A percentile compares a stretch with the other conserved stretches of the same genome.
These are phyloP conservation scores for Diadumene lineata DNA, from an alignment of 92 coral and sea anemone species.

Conservation along the genomic window DNA sequence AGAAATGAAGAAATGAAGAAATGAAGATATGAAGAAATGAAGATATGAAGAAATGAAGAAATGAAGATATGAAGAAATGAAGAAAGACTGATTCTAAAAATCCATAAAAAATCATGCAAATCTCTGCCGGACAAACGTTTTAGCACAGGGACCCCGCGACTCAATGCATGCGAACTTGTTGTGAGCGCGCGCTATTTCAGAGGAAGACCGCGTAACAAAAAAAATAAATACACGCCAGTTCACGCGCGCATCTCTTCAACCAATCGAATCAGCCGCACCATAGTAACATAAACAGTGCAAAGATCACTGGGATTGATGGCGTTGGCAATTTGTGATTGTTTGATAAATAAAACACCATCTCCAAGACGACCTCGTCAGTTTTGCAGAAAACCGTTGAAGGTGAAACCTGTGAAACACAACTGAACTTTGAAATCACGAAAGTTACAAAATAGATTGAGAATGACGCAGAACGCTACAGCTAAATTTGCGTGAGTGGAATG, in stretches of 20 bases:
- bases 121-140: too few relatives aligned
- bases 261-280: background rate
- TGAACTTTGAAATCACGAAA: conserved; percentile 1
- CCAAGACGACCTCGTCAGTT: conserved; percentile 10
- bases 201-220: too few relatives aligned
- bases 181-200: too few relatives aligned
- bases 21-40: too few relatives aligned
- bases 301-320: background rate
- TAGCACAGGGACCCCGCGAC: too few relatives aligned
- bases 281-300: background rate
- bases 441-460: conserved; percentile 1
- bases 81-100: too few relatives aligned
- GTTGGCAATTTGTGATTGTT: background rate
- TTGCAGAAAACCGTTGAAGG: conserved; percentile 16
- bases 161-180: too few relatives aligned
- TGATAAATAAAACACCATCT: conserved; percentile 1
- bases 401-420: conserved; percentile 1
- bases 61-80: too few relatives aligned
- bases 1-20: too few relatives aligned
- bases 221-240: too few relatives aligned
- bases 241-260: background rate
- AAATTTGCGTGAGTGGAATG: conserved; percentile 1
- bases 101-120: too few relatives aligned
- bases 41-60: too few relatives aligned
- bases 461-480: background rate